Evolutionary conservation across 2,113 vertebrate genomes (phyloP), one percentile per base, ranked within the genome.

Genomic region (Larimichthys polyactis): DNA sequence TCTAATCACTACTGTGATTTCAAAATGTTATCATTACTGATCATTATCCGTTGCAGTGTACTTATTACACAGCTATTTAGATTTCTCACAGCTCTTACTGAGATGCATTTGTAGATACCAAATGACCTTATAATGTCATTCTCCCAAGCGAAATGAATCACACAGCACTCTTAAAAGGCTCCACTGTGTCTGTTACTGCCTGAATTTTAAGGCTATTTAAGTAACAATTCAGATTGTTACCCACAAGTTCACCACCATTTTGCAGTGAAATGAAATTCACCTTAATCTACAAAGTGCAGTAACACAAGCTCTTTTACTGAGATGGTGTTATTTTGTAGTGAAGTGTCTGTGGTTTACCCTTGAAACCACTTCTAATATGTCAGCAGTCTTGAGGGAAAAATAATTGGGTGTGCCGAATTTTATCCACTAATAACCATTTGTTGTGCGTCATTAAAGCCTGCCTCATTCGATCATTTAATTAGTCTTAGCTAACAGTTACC

Each of bases 371-470:
- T 43, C 19, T 48, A 70, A 63, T 46, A 22, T 74, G 58, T n/a
- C 58, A 60, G 46, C 64, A 68, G 71, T 40, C 44, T 55, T 40
- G 49, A 67, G 22, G 22, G 19, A 49, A 54, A 88, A 81, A 49
- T 88, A 75, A 82, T 77, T 79, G 80, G 54, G 3, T 74, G n/a
- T 75, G 36, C 46, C 69, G 43, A 69, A 24, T 62, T 87, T 59
- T 78, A 48, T 62, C 57, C 57, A 59, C 62, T 82, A 86, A 88
- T 83, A 69, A 89, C 65, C 46, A 27, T 83, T 83, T 71, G 51
- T 71, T 68, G 77, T 83, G 58, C 12, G 3, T 85, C 83, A 89
- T 90, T 87, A 87, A 88, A 67, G 60, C 57, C 71, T 71, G 60
- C 63, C 48, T 86, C 67, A 81, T 77, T 82, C 44, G 49, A 70